Percentiles rank a stretch among this genome's conserved stretches.
phyloP scores from a whole-genome alignment of 92 coral and sea anemone genomes.

The Nematostella vectensis region DNA sequence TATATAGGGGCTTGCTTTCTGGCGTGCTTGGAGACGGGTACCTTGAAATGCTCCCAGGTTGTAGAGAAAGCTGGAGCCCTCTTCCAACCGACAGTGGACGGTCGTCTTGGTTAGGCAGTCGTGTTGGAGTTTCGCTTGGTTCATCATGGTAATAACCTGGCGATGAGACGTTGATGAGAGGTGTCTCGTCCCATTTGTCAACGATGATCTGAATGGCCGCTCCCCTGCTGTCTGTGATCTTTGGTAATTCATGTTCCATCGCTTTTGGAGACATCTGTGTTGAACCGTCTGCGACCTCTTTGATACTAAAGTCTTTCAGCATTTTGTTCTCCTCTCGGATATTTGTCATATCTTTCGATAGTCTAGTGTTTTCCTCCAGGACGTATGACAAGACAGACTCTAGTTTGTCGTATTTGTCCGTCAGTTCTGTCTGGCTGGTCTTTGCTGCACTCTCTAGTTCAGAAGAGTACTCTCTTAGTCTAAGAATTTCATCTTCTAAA shows the following conservation, averaged over 20 bases:
- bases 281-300: constrained; percentile 62
- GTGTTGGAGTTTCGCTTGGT: not conserved
- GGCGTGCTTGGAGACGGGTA: constrained; percentile 1
- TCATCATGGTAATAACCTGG: constrained; percentile 6
- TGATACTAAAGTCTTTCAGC: constrained; percentile 55
- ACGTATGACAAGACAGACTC: constrained; percentile 62
- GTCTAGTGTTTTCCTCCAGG: constrained; percentile 61
- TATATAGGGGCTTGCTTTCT: constrained; percentile 18
- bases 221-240: not conserved
- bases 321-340: constrained; percentile 58
- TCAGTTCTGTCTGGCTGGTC: constrained; percentile 19
- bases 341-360: constrained; percentile 42
- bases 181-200: constrained; percentile 8
- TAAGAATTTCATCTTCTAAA: constrained; percentile 48
- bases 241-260: constrained; percentile 50
- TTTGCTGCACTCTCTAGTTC: constrained; percentile 15
- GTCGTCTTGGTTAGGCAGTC: not conserved
- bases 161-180: constrained; percentile 11
- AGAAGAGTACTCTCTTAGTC: constrained; percentile 20
- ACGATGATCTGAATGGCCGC: not conserved
- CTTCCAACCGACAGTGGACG: not conserved
- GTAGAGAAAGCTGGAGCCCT: constrained; percentile 4
- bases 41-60: constrained; percentile 1
- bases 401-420: constrained; percentile 53
- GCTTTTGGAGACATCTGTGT: constrained; percentile 71